Conservation (phyloP, 1,140 invertebrate species). For the Holcopasites calliopsidis region DNA sequence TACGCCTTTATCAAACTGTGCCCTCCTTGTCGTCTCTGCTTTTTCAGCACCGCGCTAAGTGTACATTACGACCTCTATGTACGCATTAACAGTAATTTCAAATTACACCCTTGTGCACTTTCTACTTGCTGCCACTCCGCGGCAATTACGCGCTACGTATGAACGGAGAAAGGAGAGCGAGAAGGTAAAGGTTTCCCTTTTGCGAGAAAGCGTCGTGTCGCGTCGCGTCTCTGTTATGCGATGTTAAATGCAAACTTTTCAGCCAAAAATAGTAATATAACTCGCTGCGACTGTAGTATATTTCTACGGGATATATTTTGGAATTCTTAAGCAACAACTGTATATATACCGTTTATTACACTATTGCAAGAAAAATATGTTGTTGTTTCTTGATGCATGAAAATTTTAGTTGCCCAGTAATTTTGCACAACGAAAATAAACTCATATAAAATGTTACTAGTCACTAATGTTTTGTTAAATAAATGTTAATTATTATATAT, state of each 20-base stretch:
- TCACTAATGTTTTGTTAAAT: no score
- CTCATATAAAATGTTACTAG: no score
- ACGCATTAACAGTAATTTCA: conserved; percentile 46
- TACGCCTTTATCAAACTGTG: conserved; percentile 18
- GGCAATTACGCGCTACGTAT: conserved; percentile 30
- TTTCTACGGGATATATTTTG: background rate
- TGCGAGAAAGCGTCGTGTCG: background rate
- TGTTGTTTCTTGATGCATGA: no score
- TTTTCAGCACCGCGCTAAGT: conserved; percentile 39
- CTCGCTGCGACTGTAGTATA: background rate
- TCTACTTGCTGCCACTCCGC: conserved; percentile 28
- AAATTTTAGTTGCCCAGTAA: no score
- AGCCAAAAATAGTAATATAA: background rate
- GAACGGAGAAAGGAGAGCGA: conserved; percentile 11
- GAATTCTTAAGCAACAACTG: background rate
- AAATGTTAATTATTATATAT: no score
- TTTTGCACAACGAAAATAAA: no score
- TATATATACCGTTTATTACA: background rate
- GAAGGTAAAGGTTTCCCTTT: conserved; percentile 22
- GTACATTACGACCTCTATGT: conserved; percentile 42
- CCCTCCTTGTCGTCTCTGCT: conserved; percentile 31
- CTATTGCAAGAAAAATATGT: no score
- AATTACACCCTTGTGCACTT: conserved; percentile 30
- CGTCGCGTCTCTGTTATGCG: background rate
- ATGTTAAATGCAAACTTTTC: conserved; percentile 30